A percentile compares a stretch with the other conserved stretches of the same genome.
Conservation (phyloP, 2,113 vertebrate genomes). For the Ictidomys tridecemlineatus region DNA sequence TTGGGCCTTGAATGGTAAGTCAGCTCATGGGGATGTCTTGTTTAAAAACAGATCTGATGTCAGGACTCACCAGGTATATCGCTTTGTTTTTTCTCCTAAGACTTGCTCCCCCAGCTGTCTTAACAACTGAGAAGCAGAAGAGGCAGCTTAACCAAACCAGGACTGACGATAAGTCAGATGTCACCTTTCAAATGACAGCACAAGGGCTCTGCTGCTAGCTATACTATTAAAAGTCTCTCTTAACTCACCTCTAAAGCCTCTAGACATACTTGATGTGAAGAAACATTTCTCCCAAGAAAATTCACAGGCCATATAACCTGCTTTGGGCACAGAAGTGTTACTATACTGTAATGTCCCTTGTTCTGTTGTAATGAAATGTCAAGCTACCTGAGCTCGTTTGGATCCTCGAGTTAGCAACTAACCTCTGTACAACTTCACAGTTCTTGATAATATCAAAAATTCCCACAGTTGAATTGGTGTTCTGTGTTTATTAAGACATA, state of each 20-base stretch:
- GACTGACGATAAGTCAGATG: background rate
- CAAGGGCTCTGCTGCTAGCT: background rate
- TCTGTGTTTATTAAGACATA: constrained; percentile 47
- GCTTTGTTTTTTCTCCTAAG: constrained; percentile 48
- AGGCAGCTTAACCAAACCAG: background rate
- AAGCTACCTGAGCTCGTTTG: background rate
- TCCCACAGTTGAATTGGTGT: background rate
- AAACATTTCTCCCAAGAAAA: constrained; percentile 45
- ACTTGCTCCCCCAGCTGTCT: background rate
- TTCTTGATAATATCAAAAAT: constrained; percentile 30
- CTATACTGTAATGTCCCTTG: background rate
- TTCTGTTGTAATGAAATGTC: background rate
- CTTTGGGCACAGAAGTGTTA: background rate
- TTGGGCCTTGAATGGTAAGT: background rate
- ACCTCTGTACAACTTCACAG: constrained; percentile 13
- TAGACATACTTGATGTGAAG: background rate
- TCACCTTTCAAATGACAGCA: background rate
- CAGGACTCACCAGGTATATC: background rate
- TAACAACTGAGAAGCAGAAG: background rate
- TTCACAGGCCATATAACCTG: background rate
- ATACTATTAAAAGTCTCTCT: constrained; percentile 3
- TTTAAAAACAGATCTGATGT: background rate
- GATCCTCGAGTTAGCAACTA: background rate
- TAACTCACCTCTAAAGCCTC: constrained; percentile 23
- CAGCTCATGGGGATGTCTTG: background rate